Evolutionary conservation across 2,113 vertebrate species (phyloP).

Genomic region (Heterotilapia buettikoferi): DNA sequence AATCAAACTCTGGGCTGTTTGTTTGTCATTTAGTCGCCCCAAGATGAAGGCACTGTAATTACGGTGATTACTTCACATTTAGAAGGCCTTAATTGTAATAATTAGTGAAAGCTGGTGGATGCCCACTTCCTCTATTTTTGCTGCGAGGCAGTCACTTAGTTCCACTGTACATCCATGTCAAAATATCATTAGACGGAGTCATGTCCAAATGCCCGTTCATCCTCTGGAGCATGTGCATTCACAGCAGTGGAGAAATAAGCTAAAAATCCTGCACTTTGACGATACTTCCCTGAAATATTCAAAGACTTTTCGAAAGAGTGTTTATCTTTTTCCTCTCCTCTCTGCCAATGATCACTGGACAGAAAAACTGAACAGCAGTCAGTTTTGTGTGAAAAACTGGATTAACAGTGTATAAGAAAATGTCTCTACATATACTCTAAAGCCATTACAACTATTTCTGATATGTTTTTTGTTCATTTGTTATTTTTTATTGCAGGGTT

Average conservation of each 20-base stretch:
- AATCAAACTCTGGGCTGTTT: conserved; percentile 28
- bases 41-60: conserved; percentile 25
- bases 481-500: not conserved
- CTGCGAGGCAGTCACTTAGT: not conserved
- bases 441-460: not conserved
- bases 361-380: not conserved
- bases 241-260: not conserved
- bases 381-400: not conserved
- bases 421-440: not conserved
- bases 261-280: not conserved
- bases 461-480: not conserved
- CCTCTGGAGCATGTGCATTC: not conserved
- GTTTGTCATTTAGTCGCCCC: conserved; percentile 8
- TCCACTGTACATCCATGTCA: not conserved
- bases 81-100: conserved; percentile 30
- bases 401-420: not conserved
- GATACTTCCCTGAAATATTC: not conserved
- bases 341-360: not conserved
- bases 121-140: not conserved
- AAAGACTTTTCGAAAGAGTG: not conserved
- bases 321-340: not conserved
- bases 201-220: not conserved
- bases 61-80: conserved; percentile 34
- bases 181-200: not conserved
- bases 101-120: conserved; percentile 4